Base-by-base conservation (phyloP, 1,140 invertebrate species). In the Sarcophaga peregrina region DNA sequence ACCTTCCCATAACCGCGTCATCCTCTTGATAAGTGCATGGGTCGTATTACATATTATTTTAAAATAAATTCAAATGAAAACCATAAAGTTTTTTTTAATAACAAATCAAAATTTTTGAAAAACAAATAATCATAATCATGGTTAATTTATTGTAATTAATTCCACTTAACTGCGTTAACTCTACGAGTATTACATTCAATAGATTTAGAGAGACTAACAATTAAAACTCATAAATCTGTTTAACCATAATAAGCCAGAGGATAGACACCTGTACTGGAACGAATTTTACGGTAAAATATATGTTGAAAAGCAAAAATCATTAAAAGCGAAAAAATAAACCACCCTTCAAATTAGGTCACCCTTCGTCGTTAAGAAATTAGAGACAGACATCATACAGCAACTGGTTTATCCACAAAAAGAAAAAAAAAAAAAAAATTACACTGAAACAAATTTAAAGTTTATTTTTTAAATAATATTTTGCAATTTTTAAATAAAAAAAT, bases 81-180 rank as follows among this genome's bases (percentile, higher is more conserved):
- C 62, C 9, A 15, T n/a, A n/a, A 13, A 58, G 15, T 58, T 58
- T 7, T 58, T 11, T 58, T 8, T 68, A 17, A 68, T 68, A 68
- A 68, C 20, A 68, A 68, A 68, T 68, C n/a, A 9, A 7, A 20
- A 20, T 8, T 0, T 68, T 8, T 20, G 6, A 68, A 68, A 68
- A 68, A 68, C n/a, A 68, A 68, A 68, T 20, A n/a, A 68, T 68
- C 62, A 68, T 68, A 68, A 25, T 68, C 62, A 68, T 68, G 62
- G 62, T 68, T 68, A 68, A 68, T 68, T 68, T 68, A 68, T 20
- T n/a, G 10, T n/a, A 68, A 68, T 68, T 68, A 68, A 68, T 68
- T 68, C 62, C 62, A 68, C 62, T 68, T 68, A 68, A 68, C 62
- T 68, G 62, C 17, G 20, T 68, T 20, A 20, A 68, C 20, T 68